Conservation (phyloP, 1,140 invertebrate genomes). For the Anoplolepis gracilipes region DNA sequence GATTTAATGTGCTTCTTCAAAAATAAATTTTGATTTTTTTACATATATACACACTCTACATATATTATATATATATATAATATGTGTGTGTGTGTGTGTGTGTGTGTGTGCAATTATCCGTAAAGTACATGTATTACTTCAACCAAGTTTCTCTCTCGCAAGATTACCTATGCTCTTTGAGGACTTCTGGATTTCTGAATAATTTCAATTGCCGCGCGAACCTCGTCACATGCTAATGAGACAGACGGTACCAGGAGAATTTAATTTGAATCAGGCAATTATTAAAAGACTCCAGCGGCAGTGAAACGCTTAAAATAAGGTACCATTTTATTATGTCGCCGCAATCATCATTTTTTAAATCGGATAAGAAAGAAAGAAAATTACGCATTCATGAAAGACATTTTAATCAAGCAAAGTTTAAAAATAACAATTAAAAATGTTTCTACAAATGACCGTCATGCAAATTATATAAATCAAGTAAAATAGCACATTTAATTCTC, state of each 20-base stretch:
- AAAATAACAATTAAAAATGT: background rate
- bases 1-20: background rate
- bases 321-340: constrained; percentile 27
- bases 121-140: constrained; percentile 54
- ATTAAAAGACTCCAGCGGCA: constrained; percentile 42
- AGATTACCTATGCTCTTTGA: background rate
- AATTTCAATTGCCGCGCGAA: constrained; percentile 25
- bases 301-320: constrained; percentile 35
- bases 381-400: background rate
- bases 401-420: background rate
- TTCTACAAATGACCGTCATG: background rate
- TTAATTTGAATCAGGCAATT: constrained; percentile 49
- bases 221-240: constrained; percentile 25
- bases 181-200: constrained; percentile 29
- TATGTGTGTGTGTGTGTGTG: too few species aligned
- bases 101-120: constrained; percentile 52
- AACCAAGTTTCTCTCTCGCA: background rate
- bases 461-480: background rate
- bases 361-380: constrained; percentile 19
- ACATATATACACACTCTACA: background rate
- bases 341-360: constrained; percentile 16
- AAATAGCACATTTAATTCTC: background rate
- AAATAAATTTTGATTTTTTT: constrained; percentile 38
- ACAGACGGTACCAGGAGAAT: constrained; percentile 18
- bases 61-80: background rate